These are phyloP conservation scores for Graptemys geographica DNA, from an alignment of 2,797 vertebrate species.

Conservation along the genomic window DNA sequence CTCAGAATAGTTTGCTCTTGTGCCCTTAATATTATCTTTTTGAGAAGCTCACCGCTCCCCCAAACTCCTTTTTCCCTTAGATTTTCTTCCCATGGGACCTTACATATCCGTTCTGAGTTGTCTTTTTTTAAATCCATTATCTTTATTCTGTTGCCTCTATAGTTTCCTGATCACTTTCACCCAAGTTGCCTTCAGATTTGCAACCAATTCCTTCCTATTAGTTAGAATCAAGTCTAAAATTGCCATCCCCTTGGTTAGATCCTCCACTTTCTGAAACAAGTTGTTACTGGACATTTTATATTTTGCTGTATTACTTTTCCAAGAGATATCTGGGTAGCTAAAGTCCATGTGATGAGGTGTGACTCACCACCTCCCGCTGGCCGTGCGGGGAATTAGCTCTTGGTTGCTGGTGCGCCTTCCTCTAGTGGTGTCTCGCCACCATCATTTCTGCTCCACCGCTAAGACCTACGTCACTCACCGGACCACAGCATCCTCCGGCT, in stretches of 20 bases:
- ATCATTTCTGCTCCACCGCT: no score
- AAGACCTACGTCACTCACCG: no score
- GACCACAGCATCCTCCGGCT: no score
- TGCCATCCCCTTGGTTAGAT: neutral
- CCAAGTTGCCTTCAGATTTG: neutral
- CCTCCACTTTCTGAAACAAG: neutral
- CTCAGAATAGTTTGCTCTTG: neutral
- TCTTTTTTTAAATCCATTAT: neutral
- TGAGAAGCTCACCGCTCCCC: neutral
- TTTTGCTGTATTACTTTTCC: neutral
- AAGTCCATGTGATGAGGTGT: neutral
- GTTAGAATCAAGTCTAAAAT: neutral
- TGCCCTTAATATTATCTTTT: neutral
- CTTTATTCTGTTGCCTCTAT: neutral
- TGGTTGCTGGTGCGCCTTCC: no score
- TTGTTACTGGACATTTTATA: neutral
- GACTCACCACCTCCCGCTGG: no score
- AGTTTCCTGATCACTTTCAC: neutral
- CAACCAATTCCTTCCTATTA: neutral
- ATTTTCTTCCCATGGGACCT: neutral
- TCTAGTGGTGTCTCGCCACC: no score
- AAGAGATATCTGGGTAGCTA: neutral
- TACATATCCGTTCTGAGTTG: neutral
- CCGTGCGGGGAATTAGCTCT: no score
- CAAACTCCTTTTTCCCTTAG: neutral